phyloP scores from a whole-genome alignment of 2,888 invertebrate species.

The Nysson spinosus region DNA sequence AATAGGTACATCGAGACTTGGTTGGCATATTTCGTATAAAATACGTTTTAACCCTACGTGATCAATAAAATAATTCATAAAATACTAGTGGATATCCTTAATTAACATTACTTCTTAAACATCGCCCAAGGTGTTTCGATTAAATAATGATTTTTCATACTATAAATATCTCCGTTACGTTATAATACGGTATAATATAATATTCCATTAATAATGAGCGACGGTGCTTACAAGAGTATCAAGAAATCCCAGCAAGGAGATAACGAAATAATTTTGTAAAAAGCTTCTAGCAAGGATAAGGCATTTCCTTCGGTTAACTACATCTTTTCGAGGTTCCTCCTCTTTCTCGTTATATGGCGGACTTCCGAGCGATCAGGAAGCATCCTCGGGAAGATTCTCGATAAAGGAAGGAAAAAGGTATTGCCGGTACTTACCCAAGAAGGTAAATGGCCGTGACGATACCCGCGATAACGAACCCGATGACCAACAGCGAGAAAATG shows the following conservation, averaged over 20 bases:
- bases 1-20: too few relatives aligned
- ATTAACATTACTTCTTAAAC: too few relatives aligned
- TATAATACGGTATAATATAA: too few relatives aligned
- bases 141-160: too few relatives aligned
- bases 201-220: not conserved
- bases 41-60: too few relatives aligned
- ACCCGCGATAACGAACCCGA: slow-evolving; percentile 91
- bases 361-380: not conserved
- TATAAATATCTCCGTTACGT: too few relatives aligned
- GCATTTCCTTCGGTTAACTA: slow-evolving; percentile 10
- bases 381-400: not conserved
- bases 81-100: too few relatives aligned
- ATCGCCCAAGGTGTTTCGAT: too few relatives aligned
- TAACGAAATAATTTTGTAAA: slow-evolving; percentile 25
- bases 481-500: slow-evolving; percentile 91
- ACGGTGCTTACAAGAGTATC: slow-evolving; percentile 10
- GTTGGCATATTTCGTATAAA: too few relatives aligned
- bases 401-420: not conserved
- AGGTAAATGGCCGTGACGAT: slow-evolving; percentile 93
- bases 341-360: not conserved
- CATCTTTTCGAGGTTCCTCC: slow-evolving; percentile 4
- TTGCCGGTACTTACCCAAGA: slow-evolving; percentile 82
- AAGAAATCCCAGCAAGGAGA: not conserved
- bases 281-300: slow-evolving; percentile 8
- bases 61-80: too few relatives aligned